phyloP scores from a whole-genome alignment of 2,888 invertebrate species.

The Xanthorhoe spadicearia region DNA sequence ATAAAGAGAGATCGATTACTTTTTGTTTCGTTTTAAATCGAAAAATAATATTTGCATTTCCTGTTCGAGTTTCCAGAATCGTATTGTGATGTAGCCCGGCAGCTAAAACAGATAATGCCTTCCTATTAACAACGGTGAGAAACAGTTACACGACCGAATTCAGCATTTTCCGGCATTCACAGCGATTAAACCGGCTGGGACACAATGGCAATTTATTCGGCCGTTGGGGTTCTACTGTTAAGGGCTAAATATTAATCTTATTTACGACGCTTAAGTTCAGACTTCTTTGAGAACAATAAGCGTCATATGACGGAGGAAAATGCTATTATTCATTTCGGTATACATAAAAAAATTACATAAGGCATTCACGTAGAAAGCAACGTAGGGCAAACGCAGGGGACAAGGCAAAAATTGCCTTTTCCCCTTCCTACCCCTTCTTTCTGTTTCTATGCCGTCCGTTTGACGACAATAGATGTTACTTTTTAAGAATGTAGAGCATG shows the following conservation, averaged over 20 bases:
- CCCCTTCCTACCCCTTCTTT: too few species aligned
- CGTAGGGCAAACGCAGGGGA: too few species aligned
- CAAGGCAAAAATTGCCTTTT: too few species aligned
- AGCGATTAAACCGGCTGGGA: slow-evolving; percentile 10
- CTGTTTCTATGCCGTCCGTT: too few species aligned
- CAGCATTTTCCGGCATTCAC: slow-evolving; percentile 10
- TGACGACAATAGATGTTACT: too few species aligned
- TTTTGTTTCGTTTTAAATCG: neutral
- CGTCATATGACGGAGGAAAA: neutral
- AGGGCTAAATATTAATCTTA: slow-evolving; percentile 37
- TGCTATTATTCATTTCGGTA: neutral
- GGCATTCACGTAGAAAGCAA: too few species aligned
- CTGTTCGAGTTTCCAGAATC: neutral
- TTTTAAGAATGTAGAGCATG: too few species aligned
- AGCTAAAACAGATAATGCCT: neutral
- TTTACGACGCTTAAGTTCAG: slow-evolving; percentile 25
- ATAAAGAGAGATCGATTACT: too few species aligned
- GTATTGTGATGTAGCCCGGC: neutral
- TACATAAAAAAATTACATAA: too few species aligned
- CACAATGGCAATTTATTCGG: slow-evolving; percentile 29
- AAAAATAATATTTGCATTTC: neutral
- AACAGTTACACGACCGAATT: neutral
- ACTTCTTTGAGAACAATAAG: neutral
- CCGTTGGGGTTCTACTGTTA: slow-evolving; percentile 32
- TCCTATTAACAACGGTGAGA: slow-evolving; percentile 1